phyloP scores from a whole-genome alignment of 2,797 vertebrate species.

The Characodon lateralis region DNA sequence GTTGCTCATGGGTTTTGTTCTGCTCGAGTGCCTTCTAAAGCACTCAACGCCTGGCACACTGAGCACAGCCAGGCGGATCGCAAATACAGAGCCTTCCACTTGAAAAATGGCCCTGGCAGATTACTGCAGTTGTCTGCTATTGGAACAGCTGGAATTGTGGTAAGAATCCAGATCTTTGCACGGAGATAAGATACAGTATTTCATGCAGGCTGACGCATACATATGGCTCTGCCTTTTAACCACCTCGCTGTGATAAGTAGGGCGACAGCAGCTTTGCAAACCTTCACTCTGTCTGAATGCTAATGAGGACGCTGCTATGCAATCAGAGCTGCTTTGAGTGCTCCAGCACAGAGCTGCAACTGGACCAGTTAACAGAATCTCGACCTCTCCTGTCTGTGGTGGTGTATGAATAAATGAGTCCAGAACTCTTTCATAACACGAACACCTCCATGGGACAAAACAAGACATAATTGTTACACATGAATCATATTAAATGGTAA shows the following conservation, averaged over 20 bases:
- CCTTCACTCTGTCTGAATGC: constrained; percentile 62
- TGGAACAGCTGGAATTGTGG: constrained; percentile 49
- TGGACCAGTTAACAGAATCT: constrained; percentile 48
- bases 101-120: constrained; percentile 47
- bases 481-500: neutral
- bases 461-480: neutral
- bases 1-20: constrained; percentile 44
- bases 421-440: neutral
- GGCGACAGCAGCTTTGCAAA: constrained; percentile 68
- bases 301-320: constrained; percentile 60
- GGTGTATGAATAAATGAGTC: constrained; percentile 24
- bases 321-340: constrained; percentile 44
- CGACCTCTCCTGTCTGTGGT: constrained; percentile 37
- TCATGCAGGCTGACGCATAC: constrained; percentile 49
- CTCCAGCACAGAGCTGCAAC: constrained; percentile 41
- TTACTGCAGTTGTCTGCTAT: constrained; percentile 23
- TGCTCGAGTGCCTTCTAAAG: constrained; percentile 24
- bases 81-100: constrained; percentile 28
- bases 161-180: constrained; percentile 47
- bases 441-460: neutral
- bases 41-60: neutral
- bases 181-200: constrained; percentile 61
- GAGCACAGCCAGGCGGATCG: constrained; percentile 9
- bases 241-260: constrained; percentile 67
- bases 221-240: constrained; percentile 63